These are phyloP conservation scores for Ictalurus punctatus DNA, from an alignment of 2,113 vertebrate species.

Conservation along the genomic window DNA sequence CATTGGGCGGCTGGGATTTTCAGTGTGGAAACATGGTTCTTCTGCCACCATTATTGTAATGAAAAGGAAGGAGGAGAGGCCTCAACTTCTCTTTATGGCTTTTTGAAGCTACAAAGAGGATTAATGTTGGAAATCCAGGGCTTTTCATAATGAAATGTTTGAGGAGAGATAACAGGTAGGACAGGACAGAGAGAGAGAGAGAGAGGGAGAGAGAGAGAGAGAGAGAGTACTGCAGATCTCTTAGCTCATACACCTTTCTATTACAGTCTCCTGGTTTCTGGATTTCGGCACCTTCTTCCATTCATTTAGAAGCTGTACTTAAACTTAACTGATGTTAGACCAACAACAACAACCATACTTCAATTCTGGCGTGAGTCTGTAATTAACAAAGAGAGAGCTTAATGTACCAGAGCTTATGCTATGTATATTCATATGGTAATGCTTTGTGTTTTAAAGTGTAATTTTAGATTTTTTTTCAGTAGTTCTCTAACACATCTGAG, in stretches of 20 bases:
- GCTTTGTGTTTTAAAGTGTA: background rate
- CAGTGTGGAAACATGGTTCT: conserved; percentile 13
- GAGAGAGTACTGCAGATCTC: background rate
- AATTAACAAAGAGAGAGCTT: background rate
- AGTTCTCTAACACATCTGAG: too few relatives aligned
- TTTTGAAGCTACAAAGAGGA: conserved; percentile 53
- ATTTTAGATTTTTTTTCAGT: background rate
- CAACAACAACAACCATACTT: background rate
- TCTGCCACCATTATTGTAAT: conserved; percentile 20
- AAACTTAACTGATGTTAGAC: background rate
- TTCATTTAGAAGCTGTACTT: background rate
- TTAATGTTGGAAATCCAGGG: conserved; percentile 45
- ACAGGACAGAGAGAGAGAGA: background rate
- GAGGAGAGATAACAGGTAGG: conserved; percentile 14
- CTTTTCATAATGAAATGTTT: conserved; percentile 46
- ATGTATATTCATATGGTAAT: background rate
- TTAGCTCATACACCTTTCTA: background rate
- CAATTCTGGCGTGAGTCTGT: background rate
- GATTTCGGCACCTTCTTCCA: background rate
- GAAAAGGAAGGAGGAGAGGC: conserved; percentile 17
- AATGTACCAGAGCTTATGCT: background rate
- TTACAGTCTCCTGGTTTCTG: background rate
- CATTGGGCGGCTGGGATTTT: background rate
- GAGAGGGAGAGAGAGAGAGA: background rate
- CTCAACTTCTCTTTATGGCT: conserved; percentile 34